phyloP scores from a whole-genome alignment of 2,797 vertebrate genomes.

The Thunnus albacares region DNA sequence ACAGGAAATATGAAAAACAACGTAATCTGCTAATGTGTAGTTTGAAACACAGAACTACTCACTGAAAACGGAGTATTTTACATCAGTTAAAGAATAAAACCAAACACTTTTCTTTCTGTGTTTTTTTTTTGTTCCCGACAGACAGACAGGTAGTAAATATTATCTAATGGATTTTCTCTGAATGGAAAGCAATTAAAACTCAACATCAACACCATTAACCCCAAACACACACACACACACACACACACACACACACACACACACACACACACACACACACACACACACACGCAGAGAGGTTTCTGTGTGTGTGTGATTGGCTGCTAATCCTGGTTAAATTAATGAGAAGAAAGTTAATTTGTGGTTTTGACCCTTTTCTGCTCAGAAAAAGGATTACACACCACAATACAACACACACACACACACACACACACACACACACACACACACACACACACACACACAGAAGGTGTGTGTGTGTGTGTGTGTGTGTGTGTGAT shows the following conservation, averaged over 20 bases:
- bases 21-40: too few relatives aligned
- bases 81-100: too few relatives aligned
- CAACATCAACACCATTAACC: slow-evolving; percentile 55
- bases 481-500: slow-evolving; percentile 1
- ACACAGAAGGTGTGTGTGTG: slow-evolving; percentile 1
- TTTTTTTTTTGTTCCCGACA: too few relatives aligned
- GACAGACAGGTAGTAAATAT: neutral
- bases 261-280: too few relatives aligned
- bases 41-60: too few relatives aligned
- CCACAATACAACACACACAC: slow-evolving; percentile 31
- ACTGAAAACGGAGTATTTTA: too few relatives aligned
- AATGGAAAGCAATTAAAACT: slow-evolving; percentile 63
- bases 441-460: neutral
- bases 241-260: neutral
- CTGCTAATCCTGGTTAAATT: slow-evolving; percentile 69
- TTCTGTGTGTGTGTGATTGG: slow-evolving; percentile 14
- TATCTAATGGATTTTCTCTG: slow-evolving; percentile 41
- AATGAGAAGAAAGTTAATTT: slow-evolving; percentile 74
- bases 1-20: too few relatives aligned
- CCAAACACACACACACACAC: neutral
- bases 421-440: neutral
- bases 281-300: neutral
- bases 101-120: too few relatives aligned
- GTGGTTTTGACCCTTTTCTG: slow-evolving; percentile 68
- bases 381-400: slow-evolving; percentile 60